A percentile compares a stretch with the other conserved stretches of the same genome.
These are phyloP conservation scores for Eospalax fontanierii DNA, from an alignment of 2,797 vertebrate genomes.

Conservation along the genomic window DNA sequence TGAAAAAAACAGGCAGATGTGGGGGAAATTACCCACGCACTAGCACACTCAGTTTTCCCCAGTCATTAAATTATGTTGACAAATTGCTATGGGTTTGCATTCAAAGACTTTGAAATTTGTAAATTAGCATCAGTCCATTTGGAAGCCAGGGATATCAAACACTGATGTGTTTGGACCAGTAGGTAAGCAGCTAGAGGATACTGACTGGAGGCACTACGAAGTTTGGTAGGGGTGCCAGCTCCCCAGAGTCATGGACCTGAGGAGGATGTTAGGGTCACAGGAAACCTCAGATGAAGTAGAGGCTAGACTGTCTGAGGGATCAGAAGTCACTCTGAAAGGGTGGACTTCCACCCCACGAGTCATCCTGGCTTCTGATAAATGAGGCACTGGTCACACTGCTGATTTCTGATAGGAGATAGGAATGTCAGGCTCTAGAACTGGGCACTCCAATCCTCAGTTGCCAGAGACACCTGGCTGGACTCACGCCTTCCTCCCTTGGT, in stretches of 20 bases:
- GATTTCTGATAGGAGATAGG: neutral
- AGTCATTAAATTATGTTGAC: conserved; percentile 77
- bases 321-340: neutral
- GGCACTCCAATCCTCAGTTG: neutral
- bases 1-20: conserved; percentile 73
- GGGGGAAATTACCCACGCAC: conserved; percentile 64
- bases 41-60: conserved; percentile 19
- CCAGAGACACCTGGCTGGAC: neutral
- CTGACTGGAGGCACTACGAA: no score
- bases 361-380: neutral
- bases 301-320: neutral
- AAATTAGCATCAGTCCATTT: conserved; percentile 60
- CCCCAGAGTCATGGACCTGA: rapidly evolving
- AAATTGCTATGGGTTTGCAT: conserved; percentile 58
- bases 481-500: neutral
- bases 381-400: neutral
- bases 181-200: neutral
- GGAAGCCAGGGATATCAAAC: neutral
- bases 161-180: neutral
- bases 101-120: conserved; percentile 58
- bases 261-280: rapidly evolving
- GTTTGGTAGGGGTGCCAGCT: neutral
- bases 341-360: neutral
- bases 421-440: neutral
- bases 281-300: neutral